Evolutionary conservation across 2,888 invertebrate species (phyloP).

Genomic region (Pomacea canaliculata): DNA sequence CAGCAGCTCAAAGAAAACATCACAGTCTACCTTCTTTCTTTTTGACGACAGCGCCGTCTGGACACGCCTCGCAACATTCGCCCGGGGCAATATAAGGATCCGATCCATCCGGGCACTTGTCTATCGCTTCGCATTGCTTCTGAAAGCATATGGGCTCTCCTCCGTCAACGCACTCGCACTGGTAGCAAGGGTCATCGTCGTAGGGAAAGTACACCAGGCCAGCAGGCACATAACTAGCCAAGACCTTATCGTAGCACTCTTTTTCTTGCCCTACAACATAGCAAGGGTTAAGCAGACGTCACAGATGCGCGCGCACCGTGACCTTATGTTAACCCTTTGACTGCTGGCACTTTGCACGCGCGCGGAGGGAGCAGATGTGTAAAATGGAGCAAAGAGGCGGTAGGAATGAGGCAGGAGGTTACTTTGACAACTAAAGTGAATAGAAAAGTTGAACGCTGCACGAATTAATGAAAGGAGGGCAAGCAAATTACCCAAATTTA

Average conservation of each 20-base stretch:
- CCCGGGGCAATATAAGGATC: conserved; percentile 30
- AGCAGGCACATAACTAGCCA: conserved; percentile 7
- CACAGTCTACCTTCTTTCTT: conserved; percentile 16
- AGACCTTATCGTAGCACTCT: conserved; percentile 21
- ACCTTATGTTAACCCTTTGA: neutral
- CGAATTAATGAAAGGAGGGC: no score
- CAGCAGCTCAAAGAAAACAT: no score
- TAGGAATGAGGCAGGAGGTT: no score
- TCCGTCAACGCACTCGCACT: conserved; percentile 27
- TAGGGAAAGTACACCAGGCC: conserved; percentile 30
- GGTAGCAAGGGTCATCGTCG: conserved; percentile 33
- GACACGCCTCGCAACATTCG: conserved; percentile 35
- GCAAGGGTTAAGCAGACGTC: neutral
- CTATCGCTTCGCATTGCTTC: conserved; percentile 25
- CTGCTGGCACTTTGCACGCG: neutral
- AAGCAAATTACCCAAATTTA: no score
- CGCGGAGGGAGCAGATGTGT: no score
- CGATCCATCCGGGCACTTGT: conserved; percentile 28
- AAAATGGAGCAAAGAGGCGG: no score
- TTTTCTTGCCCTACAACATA: neutral
- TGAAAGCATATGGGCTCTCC: conserved; percentile 19
- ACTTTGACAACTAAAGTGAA: no score
- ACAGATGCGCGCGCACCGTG: neutral
- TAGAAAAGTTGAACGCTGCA: no score
- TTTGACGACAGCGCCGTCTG: neutral